These are phyloP conservation scores for Albula glossodonta DNA, from an alignment of 2,113 vertebrate genomes.

Conservation along the genomic window DNA sequence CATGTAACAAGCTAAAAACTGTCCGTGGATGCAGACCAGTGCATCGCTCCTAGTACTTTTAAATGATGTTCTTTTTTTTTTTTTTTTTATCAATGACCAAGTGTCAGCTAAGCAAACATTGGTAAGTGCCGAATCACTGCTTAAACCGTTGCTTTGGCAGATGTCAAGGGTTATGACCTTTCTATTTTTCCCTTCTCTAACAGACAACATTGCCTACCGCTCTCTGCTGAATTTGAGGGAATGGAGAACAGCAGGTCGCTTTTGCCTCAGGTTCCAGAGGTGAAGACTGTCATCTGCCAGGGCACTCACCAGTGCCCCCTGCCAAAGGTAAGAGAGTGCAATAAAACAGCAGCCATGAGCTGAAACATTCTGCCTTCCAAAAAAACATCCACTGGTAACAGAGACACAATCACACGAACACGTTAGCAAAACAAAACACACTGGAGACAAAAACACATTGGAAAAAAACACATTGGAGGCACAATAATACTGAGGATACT, in stretches of 20 bases:
- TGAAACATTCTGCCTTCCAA: background rate
- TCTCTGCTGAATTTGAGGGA: constrained; percentile 96
- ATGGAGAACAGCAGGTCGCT: constrained; percentile 93
- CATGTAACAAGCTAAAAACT: no score
- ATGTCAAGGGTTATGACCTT: background rate
- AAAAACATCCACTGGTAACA: background rate
- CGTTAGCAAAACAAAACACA: background rate
- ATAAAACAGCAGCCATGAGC: background rate
- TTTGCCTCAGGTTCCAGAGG: constrained; percentile 97
- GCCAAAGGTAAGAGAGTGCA: background rate
- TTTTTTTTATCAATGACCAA: no score
- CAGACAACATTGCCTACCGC: constrained; percentile 71
- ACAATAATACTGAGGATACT: no score
- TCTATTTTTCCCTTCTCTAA: background rate
- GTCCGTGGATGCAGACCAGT: no score
- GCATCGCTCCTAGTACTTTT: no score
- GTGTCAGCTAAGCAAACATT: no score
- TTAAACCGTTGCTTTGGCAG: background rate
- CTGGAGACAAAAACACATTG: background rate
- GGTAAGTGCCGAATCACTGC: no score
- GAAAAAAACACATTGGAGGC: no score
- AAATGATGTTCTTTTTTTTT: no score
- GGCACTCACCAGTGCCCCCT: constrained; percentile 99
- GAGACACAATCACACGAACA: background rate
- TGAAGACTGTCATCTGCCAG: constrained; percentile 97